phyloP scores from a whole-genome alignment of 2,797 vertebrate genomes.

The Anniella stebbinsi region DNA sequence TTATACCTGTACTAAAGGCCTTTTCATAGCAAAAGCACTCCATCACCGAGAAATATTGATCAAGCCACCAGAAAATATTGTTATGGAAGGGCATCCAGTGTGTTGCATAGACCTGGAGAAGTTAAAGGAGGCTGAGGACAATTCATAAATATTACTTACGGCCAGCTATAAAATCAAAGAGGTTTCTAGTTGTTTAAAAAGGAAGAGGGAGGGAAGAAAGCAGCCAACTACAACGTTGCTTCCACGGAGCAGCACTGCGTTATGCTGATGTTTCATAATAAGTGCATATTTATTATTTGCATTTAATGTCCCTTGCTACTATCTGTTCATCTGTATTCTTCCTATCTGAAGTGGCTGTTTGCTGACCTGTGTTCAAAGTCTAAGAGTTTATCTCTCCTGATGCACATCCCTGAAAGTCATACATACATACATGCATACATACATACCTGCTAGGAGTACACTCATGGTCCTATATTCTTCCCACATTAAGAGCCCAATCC shows the following conservation, averaged over 20 bases:
- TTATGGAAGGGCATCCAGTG: constrained; percentile 40
- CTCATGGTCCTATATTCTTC: no score
- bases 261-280: constrained; percentile 28
- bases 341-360: background rate
- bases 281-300: background rate
- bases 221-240: background rate
- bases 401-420: background rate
- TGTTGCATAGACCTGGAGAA: constrained; percentile 23
- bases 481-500: background rate
- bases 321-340: background rate
- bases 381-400: background rate
- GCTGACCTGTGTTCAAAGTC: background rate
- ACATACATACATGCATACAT: no score
- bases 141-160: constrained; percentile 45
- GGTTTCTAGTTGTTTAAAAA: background rate
- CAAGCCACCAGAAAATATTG: constrained; percentile 55
- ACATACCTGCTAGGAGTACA: no score
- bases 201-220: background rate
- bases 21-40: constrained; percentile 68
- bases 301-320: accelerated
- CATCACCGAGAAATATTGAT: constrained; percentile 64
- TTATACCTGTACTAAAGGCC: constrained; percentile 63
- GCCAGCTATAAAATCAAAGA: constrained; percentile 9
- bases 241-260: background rate
- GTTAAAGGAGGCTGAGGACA: constrained; percentile 46